phyloP scores from a whole-genome alignment of 2,888 invertebrate species.

The Patella pellucida region DNA sequence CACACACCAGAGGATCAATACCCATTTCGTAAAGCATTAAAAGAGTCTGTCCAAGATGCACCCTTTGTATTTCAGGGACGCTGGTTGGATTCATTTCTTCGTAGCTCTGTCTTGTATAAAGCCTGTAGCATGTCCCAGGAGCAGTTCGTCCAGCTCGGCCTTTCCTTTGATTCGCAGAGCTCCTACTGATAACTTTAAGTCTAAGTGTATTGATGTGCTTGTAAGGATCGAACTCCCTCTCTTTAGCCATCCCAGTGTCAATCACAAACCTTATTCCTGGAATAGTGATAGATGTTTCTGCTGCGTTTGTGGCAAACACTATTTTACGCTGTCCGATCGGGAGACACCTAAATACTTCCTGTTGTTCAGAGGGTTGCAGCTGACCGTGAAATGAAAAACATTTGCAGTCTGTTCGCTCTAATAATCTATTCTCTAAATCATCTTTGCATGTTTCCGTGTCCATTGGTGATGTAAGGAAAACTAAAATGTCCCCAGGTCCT shows the following conservation, averaged over 20 bases:
- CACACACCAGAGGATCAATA: slow-evolving; percentile 59
- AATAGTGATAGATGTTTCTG: slow-evolving; percentile 71
- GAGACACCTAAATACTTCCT: slow-evolving; percentile 56
- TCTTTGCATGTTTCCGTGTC: slow-evolving; percentile 63
- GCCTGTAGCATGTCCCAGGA: slow-evolving; percentile 67
- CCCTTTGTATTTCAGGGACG: slow-evolving; percentile 67
- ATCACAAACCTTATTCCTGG: slow-evolving; percentile 71
- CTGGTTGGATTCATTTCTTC: slow-evolving; percentile 53
- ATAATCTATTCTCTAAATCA: slow-evolving; percentile 12
- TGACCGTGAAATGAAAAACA: slow-evolving; percentile 63
- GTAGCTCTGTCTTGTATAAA: slow-evolving; percentile 66
- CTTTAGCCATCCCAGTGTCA: slow-evolving; percentile 70
- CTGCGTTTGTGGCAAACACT: slow-evolving; percentile 71
- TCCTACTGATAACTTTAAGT: slow-evolving; percentile 58
- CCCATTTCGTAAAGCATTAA: slow-evolving; percentile 65
- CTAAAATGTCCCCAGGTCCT: slow-evolving; percentile 67
- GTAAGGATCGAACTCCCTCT: slow-evolving; percentile 64
- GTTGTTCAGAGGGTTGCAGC: slow-evolving; percentile 64
- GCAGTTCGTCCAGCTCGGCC: slow-evolving; percentile 70
- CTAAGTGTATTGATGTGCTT: slow-evolving; percentile 60
- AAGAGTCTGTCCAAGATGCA: slow-evolving; percentile 61
- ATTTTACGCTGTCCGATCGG: slow-evolving; percentile 60
- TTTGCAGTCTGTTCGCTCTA: slow-evolving; percentile 28
- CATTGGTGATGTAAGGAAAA: slow-evolving; percentile 68
- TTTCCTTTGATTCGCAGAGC: slow-evolving; percentile 70